A percentile compares a stretch with the other conserved stretches of the same genome.
Conservation (phyloP, 2,797 vertebrate genomes). For the Limnodromus scolopaceus region DNA sequence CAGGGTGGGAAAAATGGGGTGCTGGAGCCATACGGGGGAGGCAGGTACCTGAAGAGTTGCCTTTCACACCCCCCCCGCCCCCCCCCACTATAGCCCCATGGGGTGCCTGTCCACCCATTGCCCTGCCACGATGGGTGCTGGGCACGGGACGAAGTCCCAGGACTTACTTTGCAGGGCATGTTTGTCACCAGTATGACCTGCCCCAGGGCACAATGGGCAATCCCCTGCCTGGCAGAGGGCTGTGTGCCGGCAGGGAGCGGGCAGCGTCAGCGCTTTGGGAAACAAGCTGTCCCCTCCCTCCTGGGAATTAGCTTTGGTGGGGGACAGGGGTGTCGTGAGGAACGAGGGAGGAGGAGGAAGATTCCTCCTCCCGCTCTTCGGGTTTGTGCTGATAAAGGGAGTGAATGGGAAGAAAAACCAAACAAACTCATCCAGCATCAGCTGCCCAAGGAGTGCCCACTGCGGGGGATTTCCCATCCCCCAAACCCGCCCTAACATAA, state of each 20-base stretch:
- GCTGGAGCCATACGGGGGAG: background rate
- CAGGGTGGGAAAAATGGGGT: background rate
- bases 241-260: background rate
- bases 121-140: fast-evolving
- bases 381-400: background rate
- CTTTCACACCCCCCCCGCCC: background rate
- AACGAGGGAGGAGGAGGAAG: background rate
- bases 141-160: fast-evolving
- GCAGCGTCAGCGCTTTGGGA: fast-evolving
- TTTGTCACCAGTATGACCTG: fast-evolving
- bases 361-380: too few relatives aligned
- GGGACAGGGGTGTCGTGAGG: background rate
- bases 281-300: background rate
- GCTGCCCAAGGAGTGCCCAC: background rate
- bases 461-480: background rate
- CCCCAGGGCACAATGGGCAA: fast-evolving
- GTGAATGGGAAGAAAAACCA: background rate
- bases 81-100: background rate
- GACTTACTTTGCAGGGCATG: fast-evolving
- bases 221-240: background rate
- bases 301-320: background rate
- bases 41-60: background rate
- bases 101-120: background rate
- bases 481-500: fast-evolving
- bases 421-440: background rate